Percentiles rank a stretch among this genome's conserved stretches.
These are phyloP conservation scores for Pteria penguin DNA, from an alignment of 2,888 invertebrate species.

Conservation along the genomic window DNA sequence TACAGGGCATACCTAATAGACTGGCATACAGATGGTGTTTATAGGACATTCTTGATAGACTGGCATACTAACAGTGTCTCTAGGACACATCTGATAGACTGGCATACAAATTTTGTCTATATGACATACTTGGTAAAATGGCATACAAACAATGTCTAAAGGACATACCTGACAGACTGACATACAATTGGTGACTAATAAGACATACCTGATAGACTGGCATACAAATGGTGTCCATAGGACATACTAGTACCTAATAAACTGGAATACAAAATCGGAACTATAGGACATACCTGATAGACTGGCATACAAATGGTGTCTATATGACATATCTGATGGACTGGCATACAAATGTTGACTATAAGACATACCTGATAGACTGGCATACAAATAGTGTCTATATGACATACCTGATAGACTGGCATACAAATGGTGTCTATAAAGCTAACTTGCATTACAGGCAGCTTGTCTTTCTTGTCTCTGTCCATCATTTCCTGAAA, in stretches of 20 bases:
- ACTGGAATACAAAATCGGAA: conserved; percentile 83
- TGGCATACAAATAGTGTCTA: conserved; percentile 47
- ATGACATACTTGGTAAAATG: neutral
- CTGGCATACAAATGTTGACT: conserved; percentile 84
- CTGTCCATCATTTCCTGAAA: conserved; percentile 78
- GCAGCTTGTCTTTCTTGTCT: conserved; percentile 76
- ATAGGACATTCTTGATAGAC: neutral
- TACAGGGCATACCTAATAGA: conserved; percentile 58
- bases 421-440: conserved; percentile 87
- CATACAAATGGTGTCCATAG: conserved; percentile 70
- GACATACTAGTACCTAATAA: conserved; percentile 73
- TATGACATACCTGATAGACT: conserved; percentile 75
- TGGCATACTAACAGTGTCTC: no score
- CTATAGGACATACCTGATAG: conserved; percentile 89
- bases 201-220: conserved; percentile 77
- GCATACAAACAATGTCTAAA: neutral
- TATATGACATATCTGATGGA: conserved; percentile 74
- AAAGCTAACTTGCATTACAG: conserved; percentile 85
- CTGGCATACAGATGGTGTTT: neutral
- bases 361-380: conserved; percentile 88
- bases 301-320: conserved; percentile 50
- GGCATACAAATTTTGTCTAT: neutral
- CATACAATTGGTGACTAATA: neutral
- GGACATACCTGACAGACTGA: conserved; percentile 77
- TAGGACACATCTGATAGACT: neutral